Evolutionary conservation across 1,140 invertebrate genomes (phyloP).

Genomic region (Stenopsyche tienmushanensis): DNA sequence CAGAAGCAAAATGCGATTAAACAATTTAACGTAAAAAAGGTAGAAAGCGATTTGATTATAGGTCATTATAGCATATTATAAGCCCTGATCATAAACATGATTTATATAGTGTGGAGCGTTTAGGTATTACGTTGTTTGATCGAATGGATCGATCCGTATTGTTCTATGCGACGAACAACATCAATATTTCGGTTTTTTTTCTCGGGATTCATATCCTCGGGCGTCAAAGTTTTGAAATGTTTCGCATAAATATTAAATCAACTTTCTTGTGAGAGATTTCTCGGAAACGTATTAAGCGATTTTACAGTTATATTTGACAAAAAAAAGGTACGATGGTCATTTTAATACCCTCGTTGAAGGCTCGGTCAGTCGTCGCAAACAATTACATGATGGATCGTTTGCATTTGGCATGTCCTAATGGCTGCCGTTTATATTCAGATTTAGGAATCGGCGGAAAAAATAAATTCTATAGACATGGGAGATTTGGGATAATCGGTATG

Average conservation of each 20-base stretch:
- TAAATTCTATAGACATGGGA: too few relatives aligned
- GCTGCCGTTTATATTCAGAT: too few relatives aligned
- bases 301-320: slow-evolving; percentile 19
- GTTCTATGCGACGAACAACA: too few relatives aligned
- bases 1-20: slow-evolving; percentile 15
- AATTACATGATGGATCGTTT: too few relatives aligned
- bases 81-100: slow-evolving; percentile 24
- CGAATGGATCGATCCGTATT: too few relatives aligned
- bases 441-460: too few relatives aligned
- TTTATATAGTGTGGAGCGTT: slow-evolving; percentile 19
- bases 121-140: background rate
- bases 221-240: background rate
- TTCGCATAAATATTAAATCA: background rate
- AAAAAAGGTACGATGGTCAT: slow-evolving; percentile 21
- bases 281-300: slow-evolving; percentile 9
- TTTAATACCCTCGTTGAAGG: background rate
- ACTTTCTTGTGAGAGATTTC: slow-evolving; percentile 3
- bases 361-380: too few relatives aligned
- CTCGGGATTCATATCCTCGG: background rate
- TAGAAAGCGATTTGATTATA: slow-evolving; percentile 22
- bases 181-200: too few relatives aligned
- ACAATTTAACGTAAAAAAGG: slow-evolving; percentile 18
- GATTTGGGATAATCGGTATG: too few relatives aligned
- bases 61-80: slow-evolving; percentile 23
- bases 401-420: too few relatives aligned